These are phyloP conservation scores for Limonius californicus DNA, from an alignment of 1,140 invertebrate genomes.

Conservation along the genomic window DNA sequence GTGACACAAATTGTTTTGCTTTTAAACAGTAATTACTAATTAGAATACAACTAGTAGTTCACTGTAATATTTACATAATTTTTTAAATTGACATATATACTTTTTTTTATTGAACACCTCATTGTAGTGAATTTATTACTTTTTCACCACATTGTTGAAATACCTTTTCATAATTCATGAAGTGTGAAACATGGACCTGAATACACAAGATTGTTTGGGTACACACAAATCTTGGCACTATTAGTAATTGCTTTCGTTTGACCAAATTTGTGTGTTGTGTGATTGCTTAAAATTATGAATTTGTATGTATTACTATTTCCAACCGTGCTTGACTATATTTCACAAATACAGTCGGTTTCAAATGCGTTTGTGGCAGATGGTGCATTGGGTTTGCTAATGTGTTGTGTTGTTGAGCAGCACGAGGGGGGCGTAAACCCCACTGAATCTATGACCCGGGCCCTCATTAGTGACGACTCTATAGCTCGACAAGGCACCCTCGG, in stretches of 20 bases:
- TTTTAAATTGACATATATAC: neutral
- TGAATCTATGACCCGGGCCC: conserved; percentile 86
- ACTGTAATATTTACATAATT: neutral
- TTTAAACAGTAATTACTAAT: neutral
- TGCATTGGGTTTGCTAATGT: conserved; percentile 47
- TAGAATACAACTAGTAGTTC: neutral
- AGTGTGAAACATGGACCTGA: too few relatives aligned
- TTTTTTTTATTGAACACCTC: neutral
- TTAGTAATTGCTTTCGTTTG: too few relatives aligned
- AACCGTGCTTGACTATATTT: too few relatives aligned
- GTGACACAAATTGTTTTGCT: neutral
- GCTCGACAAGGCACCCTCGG: conserved; percentile 72
- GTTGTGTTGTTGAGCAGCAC: conserved; percentile 72
- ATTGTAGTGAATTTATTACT: too few relatives aligned
- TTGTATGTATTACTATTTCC: too few relatives aligned
- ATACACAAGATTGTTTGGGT: too few relatives aligned
- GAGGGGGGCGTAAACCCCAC: conserved; percentile 85
- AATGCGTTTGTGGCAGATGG: conserved; percentile 10
- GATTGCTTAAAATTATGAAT: too few relatives aligned
- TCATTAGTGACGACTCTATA: conserved; percentile 85
- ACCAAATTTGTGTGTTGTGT: too few relatives aligned
- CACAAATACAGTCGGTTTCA: conserved; percentile 1
- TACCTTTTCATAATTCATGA: too few relatives aligned
- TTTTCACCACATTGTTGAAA: too few relatives aligned
- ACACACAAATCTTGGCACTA: too few relatives aligned